Conservation (phyloP, 2,113 vertebrate species). For the Tragelaphus buxtoni region DNA sequence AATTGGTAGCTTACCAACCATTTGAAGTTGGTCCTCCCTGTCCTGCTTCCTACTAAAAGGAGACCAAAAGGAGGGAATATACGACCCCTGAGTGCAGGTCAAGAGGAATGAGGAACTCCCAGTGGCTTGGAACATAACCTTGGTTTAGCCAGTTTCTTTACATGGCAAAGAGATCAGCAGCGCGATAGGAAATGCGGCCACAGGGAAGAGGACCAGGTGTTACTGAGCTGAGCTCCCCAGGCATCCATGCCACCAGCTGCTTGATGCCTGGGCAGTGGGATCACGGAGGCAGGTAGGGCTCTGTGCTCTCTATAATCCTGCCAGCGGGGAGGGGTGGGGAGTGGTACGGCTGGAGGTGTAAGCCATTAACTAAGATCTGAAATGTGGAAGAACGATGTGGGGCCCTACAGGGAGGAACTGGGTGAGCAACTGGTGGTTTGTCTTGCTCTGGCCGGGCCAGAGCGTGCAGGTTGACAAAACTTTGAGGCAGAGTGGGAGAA, state of each 20-base stretch:
- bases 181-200: fast-evolving
- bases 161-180: background rate
- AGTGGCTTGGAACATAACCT: background rate
- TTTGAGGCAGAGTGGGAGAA: background rate
- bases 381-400: background rate
- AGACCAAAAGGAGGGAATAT: background rate
- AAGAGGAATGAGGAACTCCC: background rate
- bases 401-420: background rate
- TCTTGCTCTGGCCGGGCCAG: background rate
- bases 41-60: background rate
- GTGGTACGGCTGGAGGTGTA: fast-evolving
- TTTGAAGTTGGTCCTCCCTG: background rate
- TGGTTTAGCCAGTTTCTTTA: background rate
- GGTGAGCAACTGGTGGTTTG: background rate
- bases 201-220: background rate
- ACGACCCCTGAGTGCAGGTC: background rate
- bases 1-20: background rate
- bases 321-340: fast-evolving
- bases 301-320: background rate
- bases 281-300: fast-evolving
- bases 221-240: fast-evolving
- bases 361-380: background rate
- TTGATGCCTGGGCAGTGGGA: fast-evolving
- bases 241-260: no score
- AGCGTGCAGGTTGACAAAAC: background rate